These are phyloP conservation scores for Mixornis gularis DNA, from an alignment of 2,113 vertebrate species.

Conservation along the genomic window DNA sequence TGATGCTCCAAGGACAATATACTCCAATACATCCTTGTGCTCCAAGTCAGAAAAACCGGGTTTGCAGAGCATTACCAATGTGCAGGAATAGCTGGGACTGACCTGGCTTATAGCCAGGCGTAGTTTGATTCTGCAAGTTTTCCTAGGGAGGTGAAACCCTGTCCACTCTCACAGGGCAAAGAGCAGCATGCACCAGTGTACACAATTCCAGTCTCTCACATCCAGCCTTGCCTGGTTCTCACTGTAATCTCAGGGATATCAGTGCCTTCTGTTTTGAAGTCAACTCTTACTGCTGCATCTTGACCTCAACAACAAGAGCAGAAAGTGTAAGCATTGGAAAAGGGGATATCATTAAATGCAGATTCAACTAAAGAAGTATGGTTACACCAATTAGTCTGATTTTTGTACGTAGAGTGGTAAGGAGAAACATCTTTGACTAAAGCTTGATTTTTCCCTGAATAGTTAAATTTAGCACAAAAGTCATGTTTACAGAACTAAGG, in stretches of 20 bases:
- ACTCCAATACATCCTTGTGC: background rate
- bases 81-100: background rate
- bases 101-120: background rate
- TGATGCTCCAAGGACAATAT: background rate
- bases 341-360: background rate
- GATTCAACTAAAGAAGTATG: too few relatives aligned
- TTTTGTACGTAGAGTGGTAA: too few relatives aligned
- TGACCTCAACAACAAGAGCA: background rate
- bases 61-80: background rate
- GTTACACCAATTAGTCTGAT: too few relatives aligned
- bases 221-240: background rate
- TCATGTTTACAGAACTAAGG: too few relatives aligned
- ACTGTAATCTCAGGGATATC: background rate
- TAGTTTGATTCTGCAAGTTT: background rate
- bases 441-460: too few relatives aligned
- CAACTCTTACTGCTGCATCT: background rate
- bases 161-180: background rate
- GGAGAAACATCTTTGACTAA: too few relatives aligned
- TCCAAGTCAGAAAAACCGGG: background rate
- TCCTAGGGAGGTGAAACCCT: background rate
- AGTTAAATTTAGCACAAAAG: too few relatives aligned
- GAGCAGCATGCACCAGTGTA: rapidly evolving
- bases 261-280: background rate
- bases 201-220: background rate
- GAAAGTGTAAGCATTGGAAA: background rate